Base-by-base conservation (phyloP, 2,797 vertebrate species). In the Aphelocoma californica region DNA sequence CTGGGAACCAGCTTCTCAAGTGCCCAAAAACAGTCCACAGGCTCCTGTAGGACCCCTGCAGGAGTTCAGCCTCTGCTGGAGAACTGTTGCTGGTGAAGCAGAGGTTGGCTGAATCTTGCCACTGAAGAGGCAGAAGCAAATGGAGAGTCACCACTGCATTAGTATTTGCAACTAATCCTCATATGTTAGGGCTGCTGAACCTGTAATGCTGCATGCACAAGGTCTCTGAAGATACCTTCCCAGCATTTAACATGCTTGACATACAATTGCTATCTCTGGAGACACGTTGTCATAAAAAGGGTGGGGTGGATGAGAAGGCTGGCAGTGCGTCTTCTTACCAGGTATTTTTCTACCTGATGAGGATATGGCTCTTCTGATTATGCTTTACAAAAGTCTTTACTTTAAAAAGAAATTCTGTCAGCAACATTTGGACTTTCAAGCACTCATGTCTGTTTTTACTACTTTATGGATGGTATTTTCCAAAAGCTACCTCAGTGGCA, bases 281-380 rank as follows among this genome's bases (percentile, higher is more conserved):
- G 9, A 69, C 53, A 12, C 1, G 4, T 6, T 60, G 28, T 26
- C 21, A 31, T 9, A 65, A 16, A 18, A 79, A 79, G 7, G 3
- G 8, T 45, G 20, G 11, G 7, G 3, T 45, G 25, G 15, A 29
- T 57, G 25, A 11, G 11, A 36, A 78, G 24, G 12, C 10, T 70
- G 51, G 19, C 32, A 66, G 56, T 5, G 0, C 2, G 0, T 24
- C 11, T 31, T 81, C n/a, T 58, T 79, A 29, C 10, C 9, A 25
- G 31, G 12, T 26, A 20, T 72, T 91, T 53, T 86, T 61, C 20
- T 45, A 67, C 29, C 29, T n/a, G 6, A 28, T 45, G 14, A 48
- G 34, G 29, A 24, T 38, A 25, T 11, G 2, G 6, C 57, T 58
- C 42, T 72, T 61, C 15, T 78, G 69, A 66, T 48, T 31, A 21